A percentile compares a stretch with the other conserved stretches of the same genome.
Conservation (phyloP, 2,113 vertebrate genomes). For the Capricornis sumatraensis region DNA sequence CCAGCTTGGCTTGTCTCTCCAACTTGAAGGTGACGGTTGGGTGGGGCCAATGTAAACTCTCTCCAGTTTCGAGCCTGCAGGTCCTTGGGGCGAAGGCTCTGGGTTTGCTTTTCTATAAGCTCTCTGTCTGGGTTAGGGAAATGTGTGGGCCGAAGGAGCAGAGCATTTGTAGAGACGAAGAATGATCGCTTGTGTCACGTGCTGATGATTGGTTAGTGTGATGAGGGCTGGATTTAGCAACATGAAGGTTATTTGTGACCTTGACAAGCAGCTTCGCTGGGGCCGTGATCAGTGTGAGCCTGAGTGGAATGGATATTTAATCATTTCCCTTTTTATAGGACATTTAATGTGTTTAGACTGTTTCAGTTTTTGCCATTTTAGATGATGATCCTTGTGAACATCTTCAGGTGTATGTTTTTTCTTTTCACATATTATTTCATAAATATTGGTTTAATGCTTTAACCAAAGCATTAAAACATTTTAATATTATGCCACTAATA, state of each 20-base stretch:
- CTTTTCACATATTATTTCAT: neutral
- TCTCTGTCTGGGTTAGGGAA: neutral
- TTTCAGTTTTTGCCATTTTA: neutral
- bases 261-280: neutral
- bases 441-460: no score
- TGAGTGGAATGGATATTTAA: neutral
- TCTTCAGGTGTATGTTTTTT: neutral
- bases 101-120: neutral
- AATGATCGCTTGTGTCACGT: neutral
- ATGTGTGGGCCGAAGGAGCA: neutral
- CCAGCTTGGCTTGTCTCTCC: neutral
- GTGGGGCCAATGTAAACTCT: neutral
- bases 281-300: neutral
- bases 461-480: neutral
- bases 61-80: neutral
- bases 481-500: neutral
- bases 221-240: neutral
- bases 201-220: neutral
- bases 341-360: neutral
- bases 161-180: neutral
- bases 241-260: neutral
- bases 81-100: neutral
- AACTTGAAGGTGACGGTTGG: neutral
- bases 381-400: neutral
- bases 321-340: neutral